Evolutionary conservation across 2,888 invertebrate species (phyloP), one percentile per base, ranked within the genome.

Genomic region (Plagodis dolabraria): DNA sequence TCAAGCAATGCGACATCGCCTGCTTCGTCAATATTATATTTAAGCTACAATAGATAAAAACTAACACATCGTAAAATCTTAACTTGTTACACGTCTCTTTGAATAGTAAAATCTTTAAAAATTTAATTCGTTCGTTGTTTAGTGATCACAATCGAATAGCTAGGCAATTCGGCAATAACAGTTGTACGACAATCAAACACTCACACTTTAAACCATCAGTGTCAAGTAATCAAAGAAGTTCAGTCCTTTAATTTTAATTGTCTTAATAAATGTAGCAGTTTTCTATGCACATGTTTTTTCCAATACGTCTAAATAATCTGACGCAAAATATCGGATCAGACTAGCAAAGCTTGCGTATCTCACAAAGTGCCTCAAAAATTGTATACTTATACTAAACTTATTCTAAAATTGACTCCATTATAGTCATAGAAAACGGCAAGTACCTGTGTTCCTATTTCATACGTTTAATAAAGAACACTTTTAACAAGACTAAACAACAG

Each of bases 1-100:
- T 81, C 50, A 61, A 63, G 51, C 75, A 79, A 81, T 77, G 77
- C 75, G 70, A 77, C 75, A 76, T 76, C 76, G 76, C 74, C 70
- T 61, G 64, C 67, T 50, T 60, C 47, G 53, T 63, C 40, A 54
- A 51, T 55, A 51, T 45, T 44, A 40, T 40, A 8, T 40, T 5
- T 5, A 9, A 40, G 9, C 8, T 40, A 40, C 10, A 40, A 40
- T 10, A 10, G 40, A 40, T 40, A 40, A 10, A 40, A 40, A 40
- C 10, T 22, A 22, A 22, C 22, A 22, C 22, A 4, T 22, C 22
- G 22, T 22, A 22, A 22, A 22, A 22, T 22, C 22, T 22, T 22
- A 22, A 22, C 22, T 22, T 22, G 22, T 22, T 22, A 22, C 22
- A 22, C 22, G 4, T 22, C 4, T 22, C 22, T 22, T 22, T 2